Base-by-base conservation (phyloP, 2,113 vertebrate species). In the Tautogolabrus adspersus region DNA sequence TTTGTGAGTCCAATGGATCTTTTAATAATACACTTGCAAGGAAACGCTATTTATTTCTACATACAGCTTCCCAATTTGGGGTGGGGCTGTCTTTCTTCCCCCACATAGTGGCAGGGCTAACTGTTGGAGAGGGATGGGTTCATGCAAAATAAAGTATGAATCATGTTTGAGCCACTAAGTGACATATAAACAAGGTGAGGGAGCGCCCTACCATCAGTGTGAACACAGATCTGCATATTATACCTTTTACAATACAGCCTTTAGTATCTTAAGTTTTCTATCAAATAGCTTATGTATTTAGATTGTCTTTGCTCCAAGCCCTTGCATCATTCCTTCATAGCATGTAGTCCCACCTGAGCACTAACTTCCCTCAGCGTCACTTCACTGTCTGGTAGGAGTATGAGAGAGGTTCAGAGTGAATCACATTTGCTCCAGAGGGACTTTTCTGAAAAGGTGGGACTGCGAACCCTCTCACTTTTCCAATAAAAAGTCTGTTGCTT, bases 391-490 rank as follows among this genome's bases (percentile, higher is more conserved):
- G 70, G 44, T 51, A n/a, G 2, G 12, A 13, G 19, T 15, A 56
- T 21, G 21, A 73, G 67, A 65, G 46, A 58, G 57, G 65, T 22
- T 44, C 6, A 2, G 19, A 58, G 62, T 81, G 79, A 85, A 75
- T 85, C 77, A 85, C 72, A 40, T 23, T 54, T 1, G 1, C 52
- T 78, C 79, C 56, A 16, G 0, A 81, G 59, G 86, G 85, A 72
- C 26, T 34, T 68, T 70, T 68, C 23, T 64, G 52, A 76, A 71
- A 78, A 75, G 67, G 75, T 77, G 66, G 23, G 66, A 62, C 42
- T 51, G 68, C 82, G 72, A 82, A 80, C 61, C 58, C 59, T 46
- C 70, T 85, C 68, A 75, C 30, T 77, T 82, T 56, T 77, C 66
- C 61, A 82, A 68, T 79, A 74, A 78, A 56, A 84, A 21, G 51